Evolutionary conservation across 2,797 vertebrate genomes (phyloP), one percentile per base, ranked within the genome.

Genomic region (Ateles fusciceps): DNA sequence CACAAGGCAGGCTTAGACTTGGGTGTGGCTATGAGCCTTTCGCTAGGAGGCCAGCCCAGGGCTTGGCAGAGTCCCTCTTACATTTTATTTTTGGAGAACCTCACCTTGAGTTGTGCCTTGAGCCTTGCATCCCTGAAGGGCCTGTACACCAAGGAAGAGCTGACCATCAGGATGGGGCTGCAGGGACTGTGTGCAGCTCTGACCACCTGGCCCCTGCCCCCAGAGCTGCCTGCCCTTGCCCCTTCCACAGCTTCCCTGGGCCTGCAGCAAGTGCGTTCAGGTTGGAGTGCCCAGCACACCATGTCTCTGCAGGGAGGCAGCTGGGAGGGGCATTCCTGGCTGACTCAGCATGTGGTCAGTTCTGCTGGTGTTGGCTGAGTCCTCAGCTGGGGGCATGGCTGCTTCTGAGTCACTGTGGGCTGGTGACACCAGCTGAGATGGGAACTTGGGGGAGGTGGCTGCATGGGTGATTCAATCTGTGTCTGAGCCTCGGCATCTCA

Each of bases 381-480:
- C 33, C 64, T 1, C 44, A 2, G 48, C 26, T 7, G 6, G 46
- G 48, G 57, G 64, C 71, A 13, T 8, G 19, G 64, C 84, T 12
- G 46, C 68, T 8, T 19, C 0, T 93, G 91, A 96, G 76, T 96
- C 97, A 93, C 92, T 21, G 89, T 9, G 44, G 71, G 44, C 64
- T 1, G 9, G 57, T 81, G 80, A 68, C 87, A 89, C 33, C 15
- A 1, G 15, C 74, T 26, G 0, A 71, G 44, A 75, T 48, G 5
- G 7, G 72, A 89, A 59, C 85, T 72, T 14, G 36, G 44, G 44
- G 74, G 15, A 64, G 44, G 75, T 52, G 12, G 44, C 75, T 1
- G 7, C 89, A 11, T 0, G 0, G 44, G n/a, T 76, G 74, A 85
- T 0, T 1, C 42, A 19, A 1, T 21, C 7, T 4, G 5, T 2